Evolutionary conservation across 2,113 vertebrate species (phyloP).

Genomic region (Peromyscus maniculatus): DNA sequence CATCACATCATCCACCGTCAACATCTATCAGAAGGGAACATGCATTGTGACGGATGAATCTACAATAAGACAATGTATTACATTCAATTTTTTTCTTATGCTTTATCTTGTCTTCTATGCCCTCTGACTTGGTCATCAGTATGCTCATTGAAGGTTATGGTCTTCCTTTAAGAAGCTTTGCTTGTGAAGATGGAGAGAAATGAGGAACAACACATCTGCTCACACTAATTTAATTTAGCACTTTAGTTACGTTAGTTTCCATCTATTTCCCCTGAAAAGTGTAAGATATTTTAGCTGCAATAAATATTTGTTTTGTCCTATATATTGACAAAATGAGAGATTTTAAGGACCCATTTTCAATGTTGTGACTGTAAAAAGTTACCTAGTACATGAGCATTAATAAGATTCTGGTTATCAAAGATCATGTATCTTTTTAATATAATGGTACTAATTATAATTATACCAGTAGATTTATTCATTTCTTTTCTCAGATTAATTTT

Average conservation of each 20-base stretch:
- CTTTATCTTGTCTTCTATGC: not conserved
- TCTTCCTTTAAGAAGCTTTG: constrained; percentile 13
- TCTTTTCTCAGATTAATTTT: constrained; percentile 54
- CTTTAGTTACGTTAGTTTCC: constrained; percentile 37
- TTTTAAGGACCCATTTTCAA: constrained; percentile 37
- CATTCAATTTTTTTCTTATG: not conserved
- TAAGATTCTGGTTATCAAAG: constrained; percentile 58
- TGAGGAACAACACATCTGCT: not conserved
- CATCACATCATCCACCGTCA: not conserved
- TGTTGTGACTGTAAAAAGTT: not conserved
- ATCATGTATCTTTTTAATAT: constrained; percentile 62
- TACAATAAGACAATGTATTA: not conserved
- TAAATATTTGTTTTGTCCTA: constrained; percentile 26
- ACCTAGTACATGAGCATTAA: constrained; percentile 1
- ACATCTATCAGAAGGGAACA: too few species aligned
- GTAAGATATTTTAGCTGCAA: constrained; percentile 16
- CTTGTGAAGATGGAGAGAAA: not conserved
- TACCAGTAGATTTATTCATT: constrained; percentile 30
- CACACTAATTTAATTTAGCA: not conserved
- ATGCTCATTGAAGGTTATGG: not conserved
- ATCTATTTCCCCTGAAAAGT: constrained; percentile 3
- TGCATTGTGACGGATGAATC: not conserved
- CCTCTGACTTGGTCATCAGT: not conserved
- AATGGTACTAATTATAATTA: constrained; percentile 42
- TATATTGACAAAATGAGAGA: constrained; percentile 13